Evolutionary conservation across 2,113 vertebrate genomes (phyloP).

Genomic region (Paradoxurus hermaphroditus): DNA sequence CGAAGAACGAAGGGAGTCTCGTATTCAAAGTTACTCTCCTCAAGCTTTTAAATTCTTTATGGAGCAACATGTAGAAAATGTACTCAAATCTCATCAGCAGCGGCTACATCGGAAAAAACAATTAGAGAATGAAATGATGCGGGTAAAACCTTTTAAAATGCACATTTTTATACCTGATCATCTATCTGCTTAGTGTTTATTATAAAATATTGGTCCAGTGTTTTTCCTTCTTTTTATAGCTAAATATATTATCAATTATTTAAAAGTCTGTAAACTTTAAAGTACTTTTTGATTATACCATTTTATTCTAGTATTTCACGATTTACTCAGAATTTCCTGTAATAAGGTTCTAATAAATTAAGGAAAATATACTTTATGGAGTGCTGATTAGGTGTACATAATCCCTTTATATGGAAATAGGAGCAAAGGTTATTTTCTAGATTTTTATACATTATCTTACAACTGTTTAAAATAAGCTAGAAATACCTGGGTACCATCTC

Average conservation of each 20-base stretch:
- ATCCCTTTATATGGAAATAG: slow-evolving; percentile 20
- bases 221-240: slow-evolving; percentile 10
- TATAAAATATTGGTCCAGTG: slow-evolving; percentile 24
- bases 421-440: slow-evolving; percentile 22
- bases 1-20: slow-evolving; percentile 92
- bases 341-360: slow-evolving; percentile 46
- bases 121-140: slow-evolving; percentile 97
- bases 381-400: not conserved
- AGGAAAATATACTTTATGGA: not conserved
- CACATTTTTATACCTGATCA: slow-evolving; percentile 54
- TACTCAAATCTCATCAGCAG: slow-evolving; percentile 97
- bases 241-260: not conserved
- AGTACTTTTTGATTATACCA: slow-evolving; percentile 42
- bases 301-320: slow-evolving; percentile 52
- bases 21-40: slow-evolving; percentile 94
- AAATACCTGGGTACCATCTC: not conserved
- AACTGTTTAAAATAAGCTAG: slow-evolving; percentile 40
- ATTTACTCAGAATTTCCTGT: slow-evolving; percentile 38
- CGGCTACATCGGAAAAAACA: slow-evolving; percentile 96
- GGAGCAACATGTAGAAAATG: slow-evolving; percentile 99
- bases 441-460: not conserved
- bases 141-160: slow-evolving; percentile 86
- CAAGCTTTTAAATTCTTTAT: slow-evolving; percentile 99
- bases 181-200: slow-evolving; percentile 14
- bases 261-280: slow-evolving; percentile 30